phyloP scores from a whole-genome alignment of 2,113 vertebrate species.

The Glareola pratincola region DNA sequence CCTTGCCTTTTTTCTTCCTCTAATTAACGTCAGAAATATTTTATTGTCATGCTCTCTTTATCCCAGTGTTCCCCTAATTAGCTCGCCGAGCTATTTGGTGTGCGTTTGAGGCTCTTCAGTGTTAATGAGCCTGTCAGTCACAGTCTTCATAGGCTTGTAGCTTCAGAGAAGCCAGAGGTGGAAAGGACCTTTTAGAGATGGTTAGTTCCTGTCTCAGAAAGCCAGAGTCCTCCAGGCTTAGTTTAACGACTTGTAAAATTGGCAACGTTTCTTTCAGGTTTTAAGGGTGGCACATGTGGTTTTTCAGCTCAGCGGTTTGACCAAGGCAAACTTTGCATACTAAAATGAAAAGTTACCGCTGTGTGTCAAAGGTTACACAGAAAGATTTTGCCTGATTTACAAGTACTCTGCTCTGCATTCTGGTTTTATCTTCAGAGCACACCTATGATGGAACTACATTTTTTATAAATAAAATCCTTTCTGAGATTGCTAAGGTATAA shows the following conservation, averaged over 20 bases:
- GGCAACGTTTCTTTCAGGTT: background rate
- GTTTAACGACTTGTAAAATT: background rate
- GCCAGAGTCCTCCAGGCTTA: background rate
- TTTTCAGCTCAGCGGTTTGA: background rate
- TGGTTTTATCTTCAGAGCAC: background rate
- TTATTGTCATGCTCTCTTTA: constrained; percentile 34
- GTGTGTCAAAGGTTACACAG: background rate
- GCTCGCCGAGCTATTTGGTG: background rate
- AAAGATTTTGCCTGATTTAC: background rate
- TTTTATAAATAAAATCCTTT: background rate
- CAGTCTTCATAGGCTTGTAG: constrained; percentile 2
- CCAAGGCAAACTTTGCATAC: background rate
- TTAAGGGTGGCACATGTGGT: background rate
- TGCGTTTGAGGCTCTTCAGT: background rate
- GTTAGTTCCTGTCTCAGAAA: background rate
- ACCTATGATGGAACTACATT: background rate
- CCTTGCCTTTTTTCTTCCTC: background rate
- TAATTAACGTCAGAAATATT: constrained; percentile 32
- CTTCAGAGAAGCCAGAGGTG: background rate
- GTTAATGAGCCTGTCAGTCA: constrained; percentile 56
- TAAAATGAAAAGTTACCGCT: background rate
- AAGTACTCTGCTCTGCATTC: background rate
- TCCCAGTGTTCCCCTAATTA: constrained; percentile 12
- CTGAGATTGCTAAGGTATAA: background rate
- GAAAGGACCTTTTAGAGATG: background rate